A percentile compares a stretch with the other conserved stretches of the same genome.
Evolutionary conservation across 2,113 vertebrate genomes (phyloP).

Genomic region (Apteryx mantelli): DNA sequence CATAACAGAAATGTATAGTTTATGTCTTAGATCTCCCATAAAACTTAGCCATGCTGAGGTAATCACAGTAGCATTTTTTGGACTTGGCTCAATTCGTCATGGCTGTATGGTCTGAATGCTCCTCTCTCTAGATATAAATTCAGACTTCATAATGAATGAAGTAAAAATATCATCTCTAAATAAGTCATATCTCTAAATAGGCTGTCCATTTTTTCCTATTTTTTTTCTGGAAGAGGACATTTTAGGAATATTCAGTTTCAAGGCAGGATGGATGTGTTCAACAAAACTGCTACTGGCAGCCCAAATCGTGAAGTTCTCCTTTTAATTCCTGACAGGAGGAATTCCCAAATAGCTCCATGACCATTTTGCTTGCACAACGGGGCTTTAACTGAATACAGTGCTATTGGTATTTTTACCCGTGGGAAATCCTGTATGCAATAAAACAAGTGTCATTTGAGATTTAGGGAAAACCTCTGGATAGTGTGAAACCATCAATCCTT

Average conservation of each 20-base stretch:
- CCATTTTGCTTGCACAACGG: not conserved
- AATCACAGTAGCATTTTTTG: not conserved
- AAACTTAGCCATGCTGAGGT: slow-evolving; percentile 25
- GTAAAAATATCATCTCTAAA: not conserved
- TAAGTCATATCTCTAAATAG: not conserved
- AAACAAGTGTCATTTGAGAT: not conserved
- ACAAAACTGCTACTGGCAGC: not conserved
- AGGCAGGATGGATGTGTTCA: not conserved
- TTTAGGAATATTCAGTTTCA: not conserved
- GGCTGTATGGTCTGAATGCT: not conserved
- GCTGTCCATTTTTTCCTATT: not conserved
- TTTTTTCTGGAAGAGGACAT: not conserved
- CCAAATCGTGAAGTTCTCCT: not conserved
- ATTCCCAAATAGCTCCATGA: not conserved
- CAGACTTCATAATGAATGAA: not conserved
- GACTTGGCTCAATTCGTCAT: not conserved
- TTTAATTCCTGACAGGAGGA: not conserved
- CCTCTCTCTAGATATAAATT: not conserved
- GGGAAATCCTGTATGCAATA: not conserved
- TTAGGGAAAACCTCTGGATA: not conserved
- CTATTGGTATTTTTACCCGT: not conserved
- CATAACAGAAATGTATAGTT: not conserved
- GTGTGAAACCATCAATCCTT: not conserved
- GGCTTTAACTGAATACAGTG: not conserved
- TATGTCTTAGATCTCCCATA: not conserved